Percentiles rank a stretch among this genome's conserved stretches.
Evolutionary conservation across 2,888 invertebrate species (phyloP).

Genomic region (Lepidocyrtoides sp.): DNA sequence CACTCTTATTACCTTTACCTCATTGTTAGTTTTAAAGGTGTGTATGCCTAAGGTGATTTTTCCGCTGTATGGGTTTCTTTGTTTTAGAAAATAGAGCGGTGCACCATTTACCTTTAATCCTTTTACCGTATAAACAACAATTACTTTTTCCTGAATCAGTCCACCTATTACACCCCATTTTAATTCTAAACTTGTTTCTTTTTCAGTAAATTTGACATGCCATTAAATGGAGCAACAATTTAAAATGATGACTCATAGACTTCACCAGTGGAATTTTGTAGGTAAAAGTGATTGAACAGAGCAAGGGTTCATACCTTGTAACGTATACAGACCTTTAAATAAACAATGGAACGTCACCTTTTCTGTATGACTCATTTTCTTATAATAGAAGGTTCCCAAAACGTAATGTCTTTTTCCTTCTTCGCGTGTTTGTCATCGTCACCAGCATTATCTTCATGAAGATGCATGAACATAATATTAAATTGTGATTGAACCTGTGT

Average conservation of each 20-base stretch:
- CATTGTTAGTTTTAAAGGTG: conserved; percentile 51
- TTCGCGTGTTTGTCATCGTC: background rate
- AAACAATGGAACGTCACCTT: conserved; percentile 30
- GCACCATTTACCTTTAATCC: background rate
- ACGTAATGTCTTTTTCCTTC: conserved; percentile 70
- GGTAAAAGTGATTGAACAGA: too few relatives aligned
- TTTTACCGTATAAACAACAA: background rate
- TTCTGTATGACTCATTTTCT: conserved; percentile 29
- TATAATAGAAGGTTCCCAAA: conserved; percentile 55
- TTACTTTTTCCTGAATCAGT: background rate
- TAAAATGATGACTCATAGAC: background rate
- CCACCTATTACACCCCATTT: background rate
- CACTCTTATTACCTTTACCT: conserved; percentile 31
- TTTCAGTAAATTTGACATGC: conserved; percentile 65
- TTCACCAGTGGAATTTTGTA: too few relatives aligned
- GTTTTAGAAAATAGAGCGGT: background rate
- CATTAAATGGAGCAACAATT: conserved; percentile 14
- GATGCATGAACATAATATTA: conserved; percentile 67
- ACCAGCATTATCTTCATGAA: conserved; percentile 19
- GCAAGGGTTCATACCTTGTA: too few relatives aligned
- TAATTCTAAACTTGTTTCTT: conserved; percentile 19
- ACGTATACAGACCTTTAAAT: too few relatives aligned
- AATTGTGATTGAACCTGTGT: conserved; percentile 53
- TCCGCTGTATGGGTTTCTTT: background rate
- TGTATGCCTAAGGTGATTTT: background rate